Evolutionary conservation across 1,140 invertebrate genomes (phyloP).

Genomic region (Sweltsa coloradensis): DNA sequence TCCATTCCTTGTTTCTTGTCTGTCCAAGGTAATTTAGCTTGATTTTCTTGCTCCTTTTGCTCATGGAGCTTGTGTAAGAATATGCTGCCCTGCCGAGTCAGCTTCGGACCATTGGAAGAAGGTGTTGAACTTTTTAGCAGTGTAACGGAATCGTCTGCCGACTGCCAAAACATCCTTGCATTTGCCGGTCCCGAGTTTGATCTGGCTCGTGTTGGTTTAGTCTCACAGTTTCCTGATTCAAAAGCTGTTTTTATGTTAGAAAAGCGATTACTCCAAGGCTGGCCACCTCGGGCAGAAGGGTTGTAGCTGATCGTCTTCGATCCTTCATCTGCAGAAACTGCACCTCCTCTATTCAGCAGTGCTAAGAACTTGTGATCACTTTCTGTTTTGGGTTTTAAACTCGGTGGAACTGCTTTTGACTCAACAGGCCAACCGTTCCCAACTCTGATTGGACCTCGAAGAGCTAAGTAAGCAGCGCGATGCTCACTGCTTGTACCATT

Average conservation of each 20-base stretch:
- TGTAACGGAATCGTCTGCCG: constrained; percentile 31
- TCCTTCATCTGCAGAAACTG: background rate
- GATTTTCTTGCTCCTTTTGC: constrained; percentile 25
- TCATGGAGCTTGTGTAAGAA: constrained; percentile 30
- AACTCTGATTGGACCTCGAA: constrained; percentile 42
- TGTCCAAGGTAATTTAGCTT: constrained; percentile 27
- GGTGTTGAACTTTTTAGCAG: constrained; percentile 14
- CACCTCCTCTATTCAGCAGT: constrained; percentile 43
- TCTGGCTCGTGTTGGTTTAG: constrained; percentile 19
- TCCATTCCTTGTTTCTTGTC: constrained; percentile 22
- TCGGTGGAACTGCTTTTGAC: constrained; percentile 34
- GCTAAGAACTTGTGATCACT: constrained; percentile 74
- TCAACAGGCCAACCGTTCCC: constrained; percentile 18
- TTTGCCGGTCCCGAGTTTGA: constrained; percentile 26
- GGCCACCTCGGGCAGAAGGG: constrained; percentile 22
- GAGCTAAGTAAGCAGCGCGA: constrained; percentile 31
- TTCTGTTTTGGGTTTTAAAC: constrained; percentile 67
- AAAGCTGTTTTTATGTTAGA: constrained; percentile 77
- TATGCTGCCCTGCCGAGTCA: constrained; percentile 26
- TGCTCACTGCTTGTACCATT: constrained; percentile 13
- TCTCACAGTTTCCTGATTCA: constrained; percentile 30
- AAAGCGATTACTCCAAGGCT: constrained; percentile 64
- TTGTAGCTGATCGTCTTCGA: constrained; percentile 18
- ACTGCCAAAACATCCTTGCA: constrained; percentile 42
- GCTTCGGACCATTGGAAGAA: constrained; percentile 23